Conservation (phyloP, 2,797 vertebrate species). For the Pseudochirops cupreus region DNA sequence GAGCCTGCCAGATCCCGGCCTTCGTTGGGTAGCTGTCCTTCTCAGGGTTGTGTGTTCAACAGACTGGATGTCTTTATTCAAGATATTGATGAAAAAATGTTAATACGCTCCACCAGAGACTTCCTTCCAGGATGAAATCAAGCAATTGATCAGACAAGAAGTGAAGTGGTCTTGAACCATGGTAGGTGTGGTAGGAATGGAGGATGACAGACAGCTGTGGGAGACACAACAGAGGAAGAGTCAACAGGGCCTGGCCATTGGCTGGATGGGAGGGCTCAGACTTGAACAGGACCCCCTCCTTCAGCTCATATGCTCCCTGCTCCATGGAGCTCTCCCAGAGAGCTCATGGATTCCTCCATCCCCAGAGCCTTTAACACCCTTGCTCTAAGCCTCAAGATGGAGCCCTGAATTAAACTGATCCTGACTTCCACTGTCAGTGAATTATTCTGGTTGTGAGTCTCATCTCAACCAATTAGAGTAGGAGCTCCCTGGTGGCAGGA, state of each 20-base stretch:
- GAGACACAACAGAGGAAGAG: background rate
- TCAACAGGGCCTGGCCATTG: background rate
- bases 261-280: background rate
- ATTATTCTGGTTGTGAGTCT: background rate
- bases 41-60: background rate
- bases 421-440: background rate
- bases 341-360: background rate
- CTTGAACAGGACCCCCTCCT: background rate
- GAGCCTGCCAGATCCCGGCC: background rate
- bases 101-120: background rate
- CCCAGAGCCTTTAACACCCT: background rate
- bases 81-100: background rate
- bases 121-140: background rate
- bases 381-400: background rate
- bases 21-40: background rate
- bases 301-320: background rate
- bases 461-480: background rate
- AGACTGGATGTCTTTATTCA: background rate
- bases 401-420: background rate
- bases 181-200: background rate
- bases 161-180: background rate
- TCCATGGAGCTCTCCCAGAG: background rate
- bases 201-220: background rate
- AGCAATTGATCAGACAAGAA: background rate
- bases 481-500: background rate